Conservation (phyloP, 2,797 vertebrate genomes). For the Hoplostethus mediterraneus region DNA sequence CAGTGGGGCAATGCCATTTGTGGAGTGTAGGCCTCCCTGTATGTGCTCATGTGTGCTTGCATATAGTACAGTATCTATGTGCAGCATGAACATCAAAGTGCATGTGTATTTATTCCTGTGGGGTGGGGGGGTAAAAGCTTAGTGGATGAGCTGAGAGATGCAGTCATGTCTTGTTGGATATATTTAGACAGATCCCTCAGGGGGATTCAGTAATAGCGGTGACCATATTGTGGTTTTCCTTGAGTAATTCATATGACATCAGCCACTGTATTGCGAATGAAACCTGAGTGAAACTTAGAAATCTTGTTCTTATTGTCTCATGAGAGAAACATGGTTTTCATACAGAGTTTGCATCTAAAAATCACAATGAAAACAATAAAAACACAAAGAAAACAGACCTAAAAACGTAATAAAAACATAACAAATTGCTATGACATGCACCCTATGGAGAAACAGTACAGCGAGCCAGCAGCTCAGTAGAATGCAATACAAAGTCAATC, state of each 20-base stretch:
- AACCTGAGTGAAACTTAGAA: constrained; percentile 2
- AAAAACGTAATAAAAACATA: too few relatives aligned
- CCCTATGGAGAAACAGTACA: too few relatives aligned
- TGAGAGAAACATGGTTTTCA: too few relatives aligned
- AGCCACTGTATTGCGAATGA: not conserved
- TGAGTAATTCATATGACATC: constrained; percentile 29
- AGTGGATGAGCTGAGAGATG: constrained; percentile 51
- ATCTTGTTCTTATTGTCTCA: too few relatives aligned
- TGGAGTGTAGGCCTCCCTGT: not conserved
- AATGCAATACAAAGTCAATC: not conserved
- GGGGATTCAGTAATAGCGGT: constrained; percentile 50
- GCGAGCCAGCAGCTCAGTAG: too few relatives aligned
- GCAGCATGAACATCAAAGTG: not conserved
- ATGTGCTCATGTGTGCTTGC: not conserved
- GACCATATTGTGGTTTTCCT: constrained; percentile 51
- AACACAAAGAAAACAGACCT: too few relatives aligned
- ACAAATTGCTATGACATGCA: too few relatives aligned
- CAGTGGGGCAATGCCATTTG: not conserved
- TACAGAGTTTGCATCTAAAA: too few relatives aligned
- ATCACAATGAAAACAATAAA: too few relatives aligned
- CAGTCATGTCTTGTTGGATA: constrained; percentile 66
- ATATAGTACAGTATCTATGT: not conserved
- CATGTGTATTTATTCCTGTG: constrained; percentile 11
- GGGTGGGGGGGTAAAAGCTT: constrained; percentile 38
- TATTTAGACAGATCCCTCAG: constrained; percentile 64